Base-by-base conservation (phyloP, 2,113 vertebrate species). In the Stigmatopora nigra region DNA sequence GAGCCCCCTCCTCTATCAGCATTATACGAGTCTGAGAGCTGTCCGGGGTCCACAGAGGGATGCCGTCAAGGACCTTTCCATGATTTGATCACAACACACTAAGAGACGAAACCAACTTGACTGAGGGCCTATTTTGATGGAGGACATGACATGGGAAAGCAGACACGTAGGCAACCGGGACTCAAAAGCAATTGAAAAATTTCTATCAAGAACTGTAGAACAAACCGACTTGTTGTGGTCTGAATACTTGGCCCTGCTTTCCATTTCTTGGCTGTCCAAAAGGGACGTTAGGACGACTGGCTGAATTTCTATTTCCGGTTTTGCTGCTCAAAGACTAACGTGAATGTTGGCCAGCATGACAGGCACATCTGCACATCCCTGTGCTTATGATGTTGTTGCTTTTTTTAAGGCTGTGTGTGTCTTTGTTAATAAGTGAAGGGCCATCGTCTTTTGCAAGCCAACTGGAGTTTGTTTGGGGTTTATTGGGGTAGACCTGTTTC, bases 1-100 rank as follows among this genome's bases (percentile, higher is more conserved):
- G 88, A 78, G 83, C 87, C 44, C 86, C 89, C 6, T 91, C 89
- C 63, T 87, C 89, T 62, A 81, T 91, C 76, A 91, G 89, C 83
- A 89, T 90, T 80, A 90, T 91, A 52, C 79, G 86, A 48, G 86
- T 90, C 70, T 90, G 84, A 90, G 63, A 7, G 51, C n/a, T 15
- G 55, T 41, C 4, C 38, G 12, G n/a, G n/a, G 14, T 59, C 57
- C 35, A 4, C 16, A 6, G 35, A 41, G 52, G n/a, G 19, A 10
- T 12, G 14, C 44, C 13, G 17, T 19, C 36, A 19, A 14, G 38
- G 38, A 44, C 12, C 17, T 38, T 35, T 20, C 59, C 36, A 13
- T n/a, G 25, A 47, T n/a, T 36, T 67, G n/a, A 63, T 38, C 19
- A 0, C n/a, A 22, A 72, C 25, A 41, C 20, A 65, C 5, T 13